Base-by-base conservation (phyloP, 2,113 vertebrate species). In the Ptilonorhynchus violaceus region DNA sequence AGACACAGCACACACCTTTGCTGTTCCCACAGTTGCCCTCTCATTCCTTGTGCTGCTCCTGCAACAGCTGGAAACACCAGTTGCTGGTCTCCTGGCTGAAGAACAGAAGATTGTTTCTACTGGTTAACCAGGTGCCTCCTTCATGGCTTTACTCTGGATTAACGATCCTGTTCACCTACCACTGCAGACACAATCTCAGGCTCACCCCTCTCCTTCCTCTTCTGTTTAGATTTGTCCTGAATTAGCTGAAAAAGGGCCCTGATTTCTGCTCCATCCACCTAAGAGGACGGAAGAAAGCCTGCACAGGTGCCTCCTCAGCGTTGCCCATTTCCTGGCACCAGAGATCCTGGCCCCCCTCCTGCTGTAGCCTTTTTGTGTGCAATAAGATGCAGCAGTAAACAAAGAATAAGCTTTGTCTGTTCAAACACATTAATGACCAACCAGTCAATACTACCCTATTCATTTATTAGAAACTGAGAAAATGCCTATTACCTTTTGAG, bases 381-480 rank as follows among this genome's bases (percentile, higher is more conserved):
- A 85, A 28, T 68, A 80, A 91, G 63, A 52, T 87, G 70, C 69
- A 95, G 77, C 8, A 2, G 87, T 89, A 96, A 95, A 77, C 68
- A 95, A 93, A 86, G 84, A 88, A 67, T 55, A 58, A 89, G n/a
- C 55, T 94, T 94, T 96, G 41, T 85, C 81, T 94, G 60, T 67
- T 92, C 85, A 90, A 95, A 92, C 28, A 66, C 11, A 0, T 79
- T 97, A 96, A 97, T 97, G 95, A 94, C 66, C 76, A 92, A 50
- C 41, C 53, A 83, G 79, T 97, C 96, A 3, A 97, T 97, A 96
- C 31, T 39, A 89, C 52, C 82, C 76, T 93, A 91, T 63, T 97
- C 74, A 55, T 96, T 97, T 96, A 96, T 96, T 97, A 97, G 93
- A 94, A 96, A 96, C 93, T 89, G 93, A 87, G 94, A 97, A 97